Percentiles rank a stretch among this genome's conserved stretches.
These are phyloP conservation scores for Spinus pinus DNA, from an alignment of 2,797 vertebrate species.

Conservation along the genomic window DNA sequence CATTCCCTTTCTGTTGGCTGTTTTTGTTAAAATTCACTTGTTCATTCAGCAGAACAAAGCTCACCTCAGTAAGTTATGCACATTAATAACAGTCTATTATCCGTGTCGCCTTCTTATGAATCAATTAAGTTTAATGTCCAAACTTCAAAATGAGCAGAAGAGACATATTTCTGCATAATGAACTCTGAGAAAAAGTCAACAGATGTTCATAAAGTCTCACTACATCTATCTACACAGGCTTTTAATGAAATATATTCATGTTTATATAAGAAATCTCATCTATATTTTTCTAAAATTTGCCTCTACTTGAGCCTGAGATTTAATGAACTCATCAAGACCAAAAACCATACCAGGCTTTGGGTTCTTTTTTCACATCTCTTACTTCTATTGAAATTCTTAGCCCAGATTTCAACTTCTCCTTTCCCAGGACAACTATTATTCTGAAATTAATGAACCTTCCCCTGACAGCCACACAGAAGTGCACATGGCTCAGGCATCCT, in stretches of 20 bases:
- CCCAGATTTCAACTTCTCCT: not conserved
- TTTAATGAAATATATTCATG: not conserved
- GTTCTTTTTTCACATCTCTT: not conserved
- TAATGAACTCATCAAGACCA: not conserved
- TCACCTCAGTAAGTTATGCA: slow-evolving; percentile 17
- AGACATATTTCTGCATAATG: slow-evolving; percentile 25
- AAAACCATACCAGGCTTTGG: not conserved
- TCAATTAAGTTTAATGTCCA: slow-evolving; percentile 24
- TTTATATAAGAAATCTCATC: not conserved
- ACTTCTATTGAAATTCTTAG: not conserved
- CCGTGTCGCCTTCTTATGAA: not conserved
- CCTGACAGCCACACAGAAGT: not conserved
- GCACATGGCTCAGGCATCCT: fast-evolving
- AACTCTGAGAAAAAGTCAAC: not conserved
- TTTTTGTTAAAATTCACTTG: not conserved
- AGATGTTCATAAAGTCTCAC: not conserved
- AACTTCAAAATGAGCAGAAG: slow-evolving; percentile 32
- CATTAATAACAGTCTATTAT: slow-evolving; percentile 12
- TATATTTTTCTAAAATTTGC: not conserved
- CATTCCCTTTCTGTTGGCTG: not conserved
- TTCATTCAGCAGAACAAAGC: slow-evolving; percentile 19
- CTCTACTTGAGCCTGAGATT: not conserved
- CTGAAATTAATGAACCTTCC: not conserved
- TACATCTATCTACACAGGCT: not conserved
- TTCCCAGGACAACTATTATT: not conserved